A percentile compares a stretch with the other conserved stretches of the same genome.
These are phyloP conservation scores for Sceloporus tristichus DNA, from an alignment of 2,113 vertebrate species.

Conservation along the genomic window DNA sequence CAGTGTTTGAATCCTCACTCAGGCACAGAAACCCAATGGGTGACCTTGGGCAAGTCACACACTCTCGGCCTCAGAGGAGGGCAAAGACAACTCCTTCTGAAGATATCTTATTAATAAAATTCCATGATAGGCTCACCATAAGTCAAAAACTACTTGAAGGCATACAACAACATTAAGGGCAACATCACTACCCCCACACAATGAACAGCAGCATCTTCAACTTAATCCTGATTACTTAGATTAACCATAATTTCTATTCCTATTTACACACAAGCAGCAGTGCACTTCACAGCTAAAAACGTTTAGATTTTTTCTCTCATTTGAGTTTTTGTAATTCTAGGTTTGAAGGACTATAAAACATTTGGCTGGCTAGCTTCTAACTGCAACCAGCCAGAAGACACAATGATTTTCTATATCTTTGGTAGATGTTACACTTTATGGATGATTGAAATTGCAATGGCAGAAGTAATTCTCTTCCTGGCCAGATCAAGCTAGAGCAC, in stretches of 20 bases:
- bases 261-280: not conserved
- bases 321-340: not conserved
- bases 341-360: not conserved
- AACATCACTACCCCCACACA: not conserved
- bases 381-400: slow-evolving; percentile 8
- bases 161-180: not conserved
- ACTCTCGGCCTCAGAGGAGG: too few relatives aligned
- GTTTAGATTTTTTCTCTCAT: not conserved
- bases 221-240: not conserved
- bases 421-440: slow-evolving; percentile 41
- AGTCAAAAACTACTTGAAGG: too few relatives aligned
- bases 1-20: too few relatives aligned
- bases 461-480: slow-evolving; percentile 57
- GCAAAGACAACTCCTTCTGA: too few relatives aligned
- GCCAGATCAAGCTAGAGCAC: slow-evolving; percentile 58
- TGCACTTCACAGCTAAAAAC: not conserved
- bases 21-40: too few relatives aligned
- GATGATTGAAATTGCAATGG: slow-evolving; percentile 53
- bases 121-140: too few relatives aligned
- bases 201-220: not conserved
- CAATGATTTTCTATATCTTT: slow-evolving; percentile 36
- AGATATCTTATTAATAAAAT: too few relatives aligned
- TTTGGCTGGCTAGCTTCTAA: slow-evolving; percentile 26
- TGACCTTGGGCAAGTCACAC: too few relatives aligned
- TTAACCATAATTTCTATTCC: not conserved